Conservation (phyloP, 2,888 invertebrate species). For the Leptopilina myrica region DNA sequence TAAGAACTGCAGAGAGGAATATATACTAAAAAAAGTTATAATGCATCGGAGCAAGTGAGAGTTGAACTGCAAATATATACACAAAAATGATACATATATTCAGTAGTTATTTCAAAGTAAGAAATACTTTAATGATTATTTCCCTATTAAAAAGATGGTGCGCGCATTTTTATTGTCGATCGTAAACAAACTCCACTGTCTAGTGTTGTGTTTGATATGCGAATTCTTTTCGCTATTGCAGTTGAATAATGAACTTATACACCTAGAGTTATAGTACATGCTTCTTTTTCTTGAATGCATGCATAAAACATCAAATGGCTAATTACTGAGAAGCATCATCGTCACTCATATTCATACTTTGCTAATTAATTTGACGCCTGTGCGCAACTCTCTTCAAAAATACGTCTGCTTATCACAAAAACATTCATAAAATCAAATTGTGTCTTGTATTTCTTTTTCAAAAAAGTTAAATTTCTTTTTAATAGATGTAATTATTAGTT, state of each 20-base stretch:
- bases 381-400: background rate
- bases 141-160: background rate
- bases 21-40: no score
- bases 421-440: background rate
- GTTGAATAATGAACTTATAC: background rate
- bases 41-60: no score
- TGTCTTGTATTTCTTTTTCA: no score
- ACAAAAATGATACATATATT: no score
- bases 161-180: background rate
- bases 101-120: no score
- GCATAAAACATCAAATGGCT: conserved; percentile 30
- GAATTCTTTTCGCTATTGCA: conserved; percentile 17
- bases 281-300: conserved; percentile 5
- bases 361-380: conserved; percentile 36
- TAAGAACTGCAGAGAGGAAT: no score
- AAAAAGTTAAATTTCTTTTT: no score
- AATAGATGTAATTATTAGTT: no score
- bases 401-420: background rate
- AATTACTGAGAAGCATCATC: conserved; percentile 26
- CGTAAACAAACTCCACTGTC: background rate
- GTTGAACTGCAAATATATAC: no score
- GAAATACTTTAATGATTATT: no score
- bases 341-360: conserved; percentile 21
- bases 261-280: no score
- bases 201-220: background rate